Evolutionary conservation across 2,113 vertebrate genomes (phyloP).

Genomic region (human): GRCh38 chr22:30948001-30948500

Average conservation of each 20-base stretch:
- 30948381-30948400: background rate
- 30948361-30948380: background rate
- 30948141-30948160: background rate
- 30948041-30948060: background rate
- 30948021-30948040: background rate
- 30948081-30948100: conserved; percentile 15
- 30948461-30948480: background rate
- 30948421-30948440: background rate
- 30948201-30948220: background rate
- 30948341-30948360: background rate
- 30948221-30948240: background rate
- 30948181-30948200: background rate
- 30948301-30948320: background rate
- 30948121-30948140: background rate
- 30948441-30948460: background rate
- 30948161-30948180: conserved; percentile 25
- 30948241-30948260: background rate
- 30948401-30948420: background rate
- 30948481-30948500: conserved; percentile 35
- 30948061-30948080: background rate
- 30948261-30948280: background rate
- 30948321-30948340: background rate
- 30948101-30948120: conserved; percentile 6
- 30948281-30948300: background rate
- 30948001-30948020: background rate